Conservation (phyloP, 2,888 invertebrate species). For the Sminthurides aquaticus region DNA sequence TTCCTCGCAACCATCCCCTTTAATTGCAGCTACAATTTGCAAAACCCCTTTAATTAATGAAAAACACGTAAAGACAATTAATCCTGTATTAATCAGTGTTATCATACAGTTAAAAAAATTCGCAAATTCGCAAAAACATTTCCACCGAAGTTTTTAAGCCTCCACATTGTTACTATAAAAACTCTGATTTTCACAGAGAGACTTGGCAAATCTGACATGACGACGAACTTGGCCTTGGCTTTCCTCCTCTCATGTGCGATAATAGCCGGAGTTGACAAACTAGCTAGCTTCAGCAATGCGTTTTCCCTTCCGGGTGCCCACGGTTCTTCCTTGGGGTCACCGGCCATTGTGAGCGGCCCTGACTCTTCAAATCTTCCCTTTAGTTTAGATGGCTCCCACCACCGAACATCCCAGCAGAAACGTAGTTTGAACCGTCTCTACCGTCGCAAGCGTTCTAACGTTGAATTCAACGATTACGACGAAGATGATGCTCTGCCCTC, state of each 20-base stretch:
- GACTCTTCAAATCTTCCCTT: conserved; percentile 7
- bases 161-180: no score
- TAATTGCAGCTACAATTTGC: no score
- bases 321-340: background rate
- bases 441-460: background rate
- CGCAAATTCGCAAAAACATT: no score
- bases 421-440: background rate
- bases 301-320: conserved; percentile 8
- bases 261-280: conserved; percentile 7
- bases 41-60: no score
- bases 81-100: no score
- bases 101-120: no score
- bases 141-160: no score
- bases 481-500: background rate
- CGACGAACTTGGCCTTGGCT: conserved; percentile 7
- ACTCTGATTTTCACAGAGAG: no score
- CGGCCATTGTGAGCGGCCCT: background rate
- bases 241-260: conserved; percentile 2
- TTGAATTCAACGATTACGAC: background rate
- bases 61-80: no score
- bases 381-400: background rate
- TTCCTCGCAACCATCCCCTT: no score
- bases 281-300: background rate
- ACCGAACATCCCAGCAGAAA: background rate
- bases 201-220: background rate